phyloP scores from a whole-genome alignment of 2,113 vertebrate genomes.

The Epinephelus cyanopodus region DNA sequence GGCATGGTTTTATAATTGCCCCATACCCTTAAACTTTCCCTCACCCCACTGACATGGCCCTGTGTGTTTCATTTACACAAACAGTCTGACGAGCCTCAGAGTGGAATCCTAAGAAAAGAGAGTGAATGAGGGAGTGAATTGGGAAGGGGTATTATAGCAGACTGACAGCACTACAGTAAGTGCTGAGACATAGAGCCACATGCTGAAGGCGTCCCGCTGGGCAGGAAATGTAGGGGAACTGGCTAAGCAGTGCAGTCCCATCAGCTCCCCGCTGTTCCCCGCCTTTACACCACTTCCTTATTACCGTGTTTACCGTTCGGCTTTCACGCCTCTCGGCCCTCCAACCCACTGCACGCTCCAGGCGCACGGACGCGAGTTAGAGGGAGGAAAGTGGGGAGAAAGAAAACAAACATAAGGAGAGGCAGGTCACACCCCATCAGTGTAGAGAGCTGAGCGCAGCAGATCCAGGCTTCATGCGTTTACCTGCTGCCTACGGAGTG shows the following conservation, averaged over 20 bases:
- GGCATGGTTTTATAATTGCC: conserved; percentile 43
- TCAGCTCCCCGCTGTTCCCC: conserved; percentile 93
- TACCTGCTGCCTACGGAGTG: conserved; percentile 68
- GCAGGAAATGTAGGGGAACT: conserved; percentile 96
- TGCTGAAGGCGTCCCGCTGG: conserved; percentile 90
- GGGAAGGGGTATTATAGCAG: conserved; percentile 80
- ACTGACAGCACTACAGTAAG: conserved; percentile 83
- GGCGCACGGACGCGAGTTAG: conserved; percentile 52
- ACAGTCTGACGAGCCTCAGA: conserved; percentile 50
- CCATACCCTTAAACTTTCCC: conserved; percentile 28
- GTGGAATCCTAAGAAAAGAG: conserved; percentile 49
- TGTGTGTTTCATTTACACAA: conserved; percentile 67
- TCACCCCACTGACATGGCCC: conserved; percentile 37
- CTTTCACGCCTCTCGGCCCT: conserved; percentile 90
- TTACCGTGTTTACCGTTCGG: conserved; percentile 94
- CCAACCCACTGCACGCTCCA: conserved; percentile 80
- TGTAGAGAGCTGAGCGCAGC: conserved; percentile 66
- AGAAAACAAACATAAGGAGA: conserved; percentile 77
- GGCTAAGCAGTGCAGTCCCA: conserved; percentile 89
- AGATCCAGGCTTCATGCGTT: conserved; percentile 60
- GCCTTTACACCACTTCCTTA: conserved; percentile 94
- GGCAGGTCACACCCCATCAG: conserved; percentile 77
- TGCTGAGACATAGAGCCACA: conserved; percentile 85
- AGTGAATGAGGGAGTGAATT: conserved; percentile 48
- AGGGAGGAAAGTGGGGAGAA: conserved; percentile 55